A percentile compares a stretch with the other conserved stretches of the same genome.
phyloP scores from a whole-genome alignment of 2,888 invertebrate genomes.

The Gnatocerus cornutus region DNA sequence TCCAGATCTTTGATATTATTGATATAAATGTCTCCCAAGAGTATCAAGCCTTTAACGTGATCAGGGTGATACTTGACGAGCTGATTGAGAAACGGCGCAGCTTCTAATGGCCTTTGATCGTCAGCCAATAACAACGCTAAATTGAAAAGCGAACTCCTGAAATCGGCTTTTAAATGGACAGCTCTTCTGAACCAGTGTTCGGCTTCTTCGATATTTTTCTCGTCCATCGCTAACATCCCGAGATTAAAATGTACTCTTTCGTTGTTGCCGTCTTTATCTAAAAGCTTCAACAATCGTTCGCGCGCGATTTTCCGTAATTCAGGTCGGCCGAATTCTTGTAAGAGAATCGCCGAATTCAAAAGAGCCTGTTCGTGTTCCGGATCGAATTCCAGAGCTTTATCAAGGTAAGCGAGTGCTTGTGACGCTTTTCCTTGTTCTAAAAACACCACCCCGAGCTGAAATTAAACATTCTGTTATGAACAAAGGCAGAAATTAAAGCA shows the following conservation, averaged over 20 bases:
- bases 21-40: conserved; percentile 96
- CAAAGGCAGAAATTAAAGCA: neutral
- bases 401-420: conserved; percentile 92
- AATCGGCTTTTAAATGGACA: conserved; percentile 89
- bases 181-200: conserved; percentile 92
- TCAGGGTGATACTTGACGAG: conserved; percentile 93
- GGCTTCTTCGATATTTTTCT: conserved; percentile 89
- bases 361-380: conserved; percentile 97
- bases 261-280: conserved; percentile 85
- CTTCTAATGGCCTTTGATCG: conserved; percentile 89
- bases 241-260: conserved; percentile 96
- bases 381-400: conserved; percentile 93
- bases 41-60: conserved; percentile 94
- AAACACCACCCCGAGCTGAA: conserved; percentile 93
- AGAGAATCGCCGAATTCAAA: conserved; percentile 94
- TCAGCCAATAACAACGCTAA: conserved; percentile 92
- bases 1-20: conserved; percentile 95
- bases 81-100: conserved; percentile 93
- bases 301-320: conserved; percentile 86
- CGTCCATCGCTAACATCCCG: conserved; percentile 98
- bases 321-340: conserved; percentile 90
- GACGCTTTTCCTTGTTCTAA: conserved; percentile 93
- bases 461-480: conserved; percentile 51
- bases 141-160: conserved; percentile 95
- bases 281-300: conserved; percentile 85